Evolutionary conservation across 2,797 vertebrate species (phyloP).

Genomic region (Darevskia mixta): DNA sequence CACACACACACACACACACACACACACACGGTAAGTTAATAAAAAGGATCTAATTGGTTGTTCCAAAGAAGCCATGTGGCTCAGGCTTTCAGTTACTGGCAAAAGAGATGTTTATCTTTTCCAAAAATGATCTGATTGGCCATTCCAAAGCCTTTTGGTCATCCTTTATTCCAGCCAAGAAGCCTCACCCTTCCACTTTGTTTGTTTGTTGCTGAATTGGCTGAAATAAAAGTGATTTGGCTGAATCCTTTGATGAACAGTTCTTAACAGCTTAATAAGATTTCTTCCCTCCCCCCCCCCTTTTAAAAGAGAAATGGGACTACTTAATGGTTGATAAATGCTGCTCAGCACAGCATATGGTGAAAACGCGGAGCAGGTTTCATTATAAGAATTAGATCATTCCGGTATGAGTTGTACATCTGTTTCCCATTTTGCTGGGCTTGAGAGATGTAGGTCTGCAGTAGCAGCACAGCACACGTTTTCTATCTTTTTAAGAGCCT

Average conservation of each 20-base stretch:
- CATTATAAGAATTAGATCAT: conserved; percentile 24
- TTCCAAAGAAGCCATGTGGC: conserved; percentile 56
- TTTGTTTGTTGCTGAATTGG: conserved; percentile 12
- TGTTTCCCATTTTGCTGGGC: neutral
- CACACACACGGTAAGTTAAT: conserved; percentile 51
- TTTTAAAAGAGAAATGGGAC: neutral
- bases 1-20: no score
- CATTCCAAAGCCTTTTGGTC: conserved; percentile 43
- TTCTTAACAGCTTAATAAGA: neutral
- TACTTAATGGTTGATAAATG: neutral
- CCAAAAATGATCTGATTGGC: conserved; percentile 58
- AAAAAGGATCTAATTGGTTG: conserved; percentile 40
- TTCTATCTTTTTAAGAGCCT: neutral
- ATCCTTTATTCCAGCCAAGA: conserved; percentile 49
- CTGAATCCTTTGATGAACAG: neutral
- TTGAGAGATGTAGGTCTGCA: neutral
- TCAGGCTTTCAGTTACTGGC: conserved; percentile 52
- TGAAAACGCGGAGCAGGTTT: conserved; percentile 27
- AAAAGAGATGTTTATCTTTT: conserved; percentile 45
- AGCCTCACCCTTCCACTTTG: conserved; percentile 2
- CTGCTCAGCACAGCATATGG: conserved; percentile 9
- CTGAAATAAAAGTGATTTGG: conserved; percentile 13
- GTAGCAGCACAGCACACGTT: neutral
- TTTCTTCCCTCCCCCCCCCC: neutral
- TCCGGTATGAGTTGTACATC: neutral